A percentile compares a stretch with the other conserved stretches of the same genome.
Conservation (phyloP, 1,140 invertebrate genomes). For the Trichonephila clavipes region DNA sequence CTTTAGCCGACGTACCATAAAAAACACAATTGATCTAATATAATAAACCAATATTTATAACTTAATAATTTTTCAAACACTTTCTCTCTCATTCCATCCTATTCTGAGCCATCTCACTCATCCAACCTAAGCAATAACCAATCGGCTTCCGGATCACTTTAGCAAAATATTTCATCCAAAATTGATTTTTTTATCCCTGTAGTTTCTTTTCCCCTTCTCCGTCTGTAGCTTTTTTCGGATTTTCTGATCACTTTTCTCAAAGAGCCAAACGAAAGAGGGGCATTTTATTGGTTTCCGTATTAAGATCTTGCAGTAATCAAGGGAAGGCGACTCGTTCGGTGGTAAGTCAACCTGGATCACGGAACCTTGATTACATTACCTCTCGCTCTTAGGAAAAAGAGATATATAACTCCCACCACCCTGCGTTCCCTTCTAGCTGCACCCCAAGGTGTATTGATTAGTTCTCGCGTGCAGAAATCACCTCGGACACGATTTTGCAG, state of each 20-base stretch:
- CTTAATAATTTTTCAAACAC: no score
- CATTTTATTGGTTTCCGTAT: conserved; percentile 35
- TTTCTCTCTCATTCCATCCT: no score
- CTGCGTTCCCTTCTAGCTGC: neutral
- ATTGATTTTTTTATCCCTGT: neutral
- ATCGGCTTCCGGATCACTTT: neutral
- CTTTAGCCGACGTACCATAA: no score
- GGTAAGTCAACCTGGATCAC: neutral
- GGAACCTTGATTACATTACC: conserved; percentile 8
- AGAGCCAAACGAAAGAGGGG: neutral
- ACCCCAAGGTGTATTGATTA: neutral
- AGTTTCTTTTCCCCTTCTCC: neutral
- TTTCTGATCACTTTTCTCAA: neutral
- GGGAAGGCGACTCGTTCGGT: neutral
- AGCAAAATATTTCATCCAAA: neutral
- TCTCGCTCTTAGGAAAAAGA: neutral
- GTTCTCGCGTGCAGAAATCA: neutral
- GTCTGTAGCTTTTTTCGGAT: neutral
- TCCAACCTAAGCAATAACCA: neutral
- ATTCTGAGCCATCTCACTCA: no score
- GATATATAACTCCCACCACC: neutral
- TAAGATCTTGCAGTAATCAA: conserved; percentile 16
- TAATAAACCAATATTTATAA: no score
- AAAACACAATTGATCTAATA: no score
- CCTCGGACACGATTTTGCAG: no score